Evolutionary conservation across 1,140 invertebrate genomes (phyloP), one percentile per base, ranked within the genome.

Genomic region (Diabrotica undecimpunctata): DNA sequence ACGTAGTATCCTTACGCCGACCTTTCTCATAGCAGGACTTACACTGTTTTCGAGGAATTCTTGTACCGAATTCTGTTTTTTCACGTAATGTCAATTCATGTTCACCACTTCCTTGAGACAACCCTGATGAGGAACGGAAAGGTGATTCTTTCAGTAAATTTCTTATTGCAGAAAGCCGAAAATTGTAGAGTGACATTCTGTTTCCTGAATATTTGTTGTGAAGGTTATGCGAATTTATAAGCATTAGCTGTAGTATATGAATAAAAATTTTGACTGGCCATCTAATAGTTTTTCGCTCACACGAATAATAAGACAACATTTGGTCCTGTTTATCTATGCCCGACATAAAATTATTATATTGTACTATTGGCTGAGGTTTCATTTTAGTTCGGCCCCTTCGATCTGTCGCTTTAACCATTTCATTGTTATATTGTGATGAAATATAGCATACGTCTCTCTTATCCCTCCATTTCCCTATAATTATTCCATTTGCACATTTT

Each of bases 281-380:
- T 9, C 71, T 61, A 35, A 75, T 6, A 4, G 72, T 74, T 65
- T 78, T 78, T 56, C 67, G 56, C 7, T 57, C 36, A 8, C 55
- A 66, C 37, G 74, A 72, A 57, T 79, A 78, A 62, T 77, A 78
- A 5, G 68, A 37, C 2, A 77, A 37, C 68, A 77, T 73, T 58
- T 78, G 76, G 64, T 79, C 74, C 61, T 78, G 74, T 6, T 61
- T 61, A 67, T 77, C 72, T 14, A 77, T 58, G 2, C 72, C 72
- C 7, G 65, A 70, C 73, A 77, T 77, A 66, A 66, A 69, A 35
- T 73, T 64, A 55, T 78, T 75, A 57, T 78, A 79, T 58, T 74
- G n/a, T 2, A 67, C 61, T 54, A 77, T 73, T 7, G 68, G 65
- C 12, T 36, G 35, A 39, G 74, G 74, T 64, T 79, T 78, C 55